Conservation (phyloP, 2,113 vertebrate genomes). For the Gavialis gangeticus region DNA sequence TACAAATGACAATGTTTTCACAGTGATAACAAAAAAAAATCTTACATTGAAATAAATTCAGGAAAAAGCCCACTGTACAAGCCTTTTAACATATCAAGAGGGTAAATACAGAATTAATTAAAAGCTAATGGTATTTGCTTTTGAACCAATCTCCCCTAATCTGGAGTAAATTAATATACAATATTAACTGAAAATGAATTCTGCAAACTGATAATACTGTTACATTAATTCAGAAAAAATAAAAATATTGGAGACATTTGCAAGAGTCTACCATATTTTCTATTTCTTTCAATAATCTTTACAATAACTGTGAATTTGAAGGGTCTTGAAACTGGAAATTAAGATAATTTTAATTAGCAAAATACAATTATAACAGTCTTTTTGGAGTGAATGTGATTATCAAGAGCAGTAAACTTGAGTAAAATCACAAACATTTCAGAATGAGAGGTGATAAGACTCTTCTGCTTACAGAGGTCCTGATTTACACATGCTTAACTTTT, state of each 20-base stretch:
- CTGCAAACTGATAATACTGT: background rate
- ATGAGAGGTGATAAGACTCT: background rate
- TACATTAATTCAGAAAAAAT: background rate
- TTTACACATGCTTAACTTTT: background rate
- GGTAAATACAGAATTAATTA: background rate
- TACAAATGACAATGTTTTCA: slow-evolving; percentile 43
- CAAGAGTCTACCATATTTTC: background rate
- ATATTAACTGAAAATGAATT: background rate
- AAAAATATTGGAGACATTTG: background rate
- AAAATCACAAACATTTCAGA: background rate
- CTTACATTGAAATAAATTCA: background rate
- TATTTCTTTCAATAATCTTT: background rate
- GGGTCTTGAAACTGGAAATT: background rate
- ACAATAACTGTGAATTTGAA: background rate
- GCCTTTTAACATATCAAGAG: background rate
- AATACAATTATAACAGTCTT: background rate
- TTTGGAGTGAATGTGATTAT: background rate
- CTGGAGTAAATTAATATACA: background rate
- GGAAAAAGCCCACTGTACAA: background rate
- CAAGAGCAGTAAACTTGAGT: background rate
- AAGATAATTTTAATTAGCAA: background rate
- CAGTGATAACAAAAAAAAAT: slow-evolving; percentile 17
- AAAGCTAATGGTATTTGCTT: background rate
- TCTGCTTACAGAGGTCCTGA: background rate
- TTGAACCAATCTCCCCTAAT: background rate